Conservation (phyloP, 1,140 invertebrate species). For the Cataglyphis hispanica region DNA sequence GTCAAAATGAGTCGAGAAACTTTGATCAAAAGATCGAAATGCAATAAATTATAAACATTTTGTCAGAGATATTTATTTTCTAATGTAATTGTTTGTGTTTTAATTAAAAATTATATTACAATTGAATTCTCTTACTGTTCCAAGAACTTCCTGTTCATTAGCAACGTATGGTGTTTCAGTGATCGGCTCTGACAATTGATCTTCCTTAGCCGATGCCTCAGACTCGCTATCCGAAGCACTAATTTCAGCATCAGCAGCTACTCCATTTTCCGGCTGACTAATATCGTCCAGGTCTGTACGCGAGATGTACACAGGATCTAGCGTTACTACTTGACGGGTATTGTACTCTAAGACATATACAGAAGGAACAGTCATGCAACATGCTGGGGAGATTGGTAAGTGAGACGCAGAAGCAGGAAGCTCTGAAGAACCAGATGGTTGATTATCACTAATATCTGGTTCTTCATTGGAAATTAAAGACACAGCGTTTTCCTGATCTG, state of each 20-base stretch:
- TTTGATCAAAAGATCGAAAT: not conserved
- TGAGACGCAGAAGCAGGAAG: conserved; percentile 33
- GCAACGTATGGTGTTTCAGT: conserved; percentile 89
- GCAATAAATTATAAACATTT: not conserved
- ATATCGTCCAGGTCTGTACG: conserved; percentile 86
- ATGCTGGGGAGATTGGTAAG: conserved; percentile 52
- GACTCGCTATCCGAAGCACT: conserved; percentile 86
- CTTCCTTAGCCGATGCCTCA: conserved; percentile 87
- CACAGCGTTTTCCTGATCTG: conserved; percentile 62
- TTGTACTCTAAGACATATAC: conserved; percentile 82
- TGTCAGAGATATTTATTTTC: not conserved
- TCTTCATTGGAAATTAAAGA: conserved; percentile 58
- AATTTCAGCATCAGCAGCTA: conserved; percentile 85
- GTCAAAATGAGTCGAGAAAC: not conserved
- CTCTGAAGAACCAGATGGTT: conserved; percentile 47
- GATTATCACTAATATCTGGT: conserved; percentile 63
- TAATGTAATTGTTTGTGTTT: not conserved
- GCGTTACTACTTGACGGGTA: conserved; percentile 83
- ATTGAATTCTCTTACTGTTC: conserved; percentile 86
- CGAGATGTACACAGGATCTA: conserved; percentile 83
- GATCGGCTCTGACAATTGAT: conserved; percentile 83
- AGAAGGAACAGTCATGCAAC: conserved; percentile 82
- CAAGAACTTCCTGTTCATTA: conserved; percentile 90
- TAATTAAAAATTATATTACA: conserved; percentile 17
- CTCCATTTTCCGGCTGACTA: conserved; percentile 85